A percentile compares a stretch with the other conserved stretches of the same genome.
These are phyloP conservation scores for Anhinga rufa DNA, from an alignment of 2,113 vertebrate species.

Conservation along the genomic window DNA sequence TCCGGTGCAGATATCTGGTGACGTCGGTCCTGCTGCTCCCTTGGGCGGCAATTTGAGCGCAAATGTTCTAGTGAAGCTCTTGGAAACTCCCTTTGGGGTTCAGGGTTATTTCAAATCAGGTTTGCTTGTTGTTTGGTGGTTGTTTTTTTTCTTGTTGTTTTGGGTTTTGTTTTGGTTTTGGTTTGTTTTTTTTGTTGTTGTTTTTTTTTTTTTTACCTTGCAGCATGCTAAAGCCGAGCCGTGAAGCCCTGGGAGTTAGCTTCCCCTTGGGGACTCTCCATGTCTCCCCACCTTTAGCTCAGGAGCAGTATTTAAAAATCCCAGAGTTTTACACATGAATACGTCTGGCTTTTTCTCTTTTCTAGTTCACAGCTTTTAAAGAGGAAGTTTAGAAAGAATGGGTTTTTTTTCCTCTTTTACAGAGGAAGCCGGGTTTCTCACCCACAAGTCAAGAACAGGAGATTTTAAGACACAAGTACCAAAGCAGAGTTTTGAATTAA, in stretches of 20 bases:
- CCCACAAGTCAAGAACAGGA: neutral
- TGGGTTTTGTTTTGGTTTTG: too few relatives aligned
- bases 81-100: neutral
- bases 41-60: neutral
- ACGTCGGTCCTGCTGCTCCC: accelerated
- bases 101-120: neutral
- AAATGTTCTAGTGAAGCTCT: neutral
- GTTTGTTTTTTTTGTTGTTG: too few relatives aligned
- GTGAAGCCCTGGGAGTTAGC: neutral
- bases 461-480: neutral
- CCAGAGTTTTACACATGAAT: neutral
- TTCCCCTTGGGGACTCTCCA: neutral
- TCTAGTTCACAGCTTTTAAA: neutral
- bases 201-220: neutral
- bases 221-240: neutral
- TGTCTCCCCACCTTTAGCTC: neutral
- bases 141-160: too few relatives aligned
- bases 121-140: neutral
- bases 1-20: neutral
- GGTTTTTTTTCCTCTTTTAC: too few relatives aligned
- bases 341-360: neutral
- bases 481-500: neutral
- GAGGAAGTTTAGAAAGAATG: neutral
- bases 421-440: neutral
- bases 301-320: neutral